Percentiles rank a stretch among this genome's conserved stretches.
These are phyloP conservation scores for Anser cygnoides DNA, from an alignment of 2,113 vertebrate genomes.

Conservation along the genomic window DNA sequence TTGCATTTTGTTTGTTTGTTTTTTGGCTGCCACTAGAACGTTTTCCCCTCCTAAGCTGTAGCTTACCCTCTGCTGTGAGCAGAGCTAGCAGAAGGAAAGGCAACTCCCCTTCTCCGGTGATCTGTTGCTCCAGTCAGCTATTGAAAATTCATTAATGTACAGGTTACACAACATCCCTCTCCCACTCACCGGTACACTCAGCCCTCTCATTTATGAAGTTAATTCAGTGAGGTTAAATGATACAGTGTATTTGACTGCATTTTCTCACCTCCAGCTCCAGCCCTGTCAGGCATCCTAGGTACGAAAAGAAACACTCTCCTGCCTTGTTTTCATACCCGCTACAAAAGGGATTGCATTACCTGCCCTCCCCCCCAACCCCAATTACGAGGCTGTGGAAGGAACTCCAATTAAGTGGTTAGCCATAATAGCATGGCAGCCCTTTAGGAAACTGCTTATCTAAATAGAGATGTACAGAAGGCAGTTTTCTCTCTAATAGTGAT, in stretches of 20 bases:
- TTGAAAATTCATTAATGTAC: not conserved
- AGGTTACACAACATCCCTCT: not conserved
- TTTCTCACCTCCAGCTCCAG: not conserved
- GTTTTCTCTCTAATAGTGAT: constrained; percentile 69
- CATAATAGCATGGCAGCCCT: constrained; percentile 46
- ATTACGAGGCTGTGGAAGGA: constrained; percentile 28
- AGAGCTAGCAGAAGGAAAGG: not conserved
- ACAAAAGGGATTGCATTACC: not conserved
- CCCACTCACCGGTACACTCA: not conserved
- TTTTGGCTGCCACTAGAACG: not conserved
- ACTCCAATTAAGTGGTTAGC: constrained; percentile 57
- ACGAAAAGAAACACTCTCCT: not conserved
- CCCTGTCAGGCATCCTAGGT: not conserved
- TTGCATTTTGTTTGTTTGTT: not conserved
- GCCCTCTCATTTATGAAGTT: not conserved
- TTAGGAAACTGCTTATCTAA: constrained; percentile 67
- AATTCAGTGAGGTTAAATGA: constrained; percentile 34
- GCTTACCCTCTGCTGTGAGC: not conserved
- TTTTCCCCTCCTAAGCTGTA: not conserved
- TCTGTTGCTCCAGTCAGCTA: not conserved
- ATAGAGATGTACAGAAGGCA: constrained; percentile 68
- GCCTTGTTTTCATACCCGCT: not conserved
- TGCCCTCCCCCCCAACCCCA: not conserved
- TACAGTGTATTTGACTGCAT: not conserved
- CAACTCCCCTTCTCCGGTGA: not conserved